Evolutionary conservation across 2,113 vertebrate genomes (phyloP).

Genomic region (Conger conger): DNA sequence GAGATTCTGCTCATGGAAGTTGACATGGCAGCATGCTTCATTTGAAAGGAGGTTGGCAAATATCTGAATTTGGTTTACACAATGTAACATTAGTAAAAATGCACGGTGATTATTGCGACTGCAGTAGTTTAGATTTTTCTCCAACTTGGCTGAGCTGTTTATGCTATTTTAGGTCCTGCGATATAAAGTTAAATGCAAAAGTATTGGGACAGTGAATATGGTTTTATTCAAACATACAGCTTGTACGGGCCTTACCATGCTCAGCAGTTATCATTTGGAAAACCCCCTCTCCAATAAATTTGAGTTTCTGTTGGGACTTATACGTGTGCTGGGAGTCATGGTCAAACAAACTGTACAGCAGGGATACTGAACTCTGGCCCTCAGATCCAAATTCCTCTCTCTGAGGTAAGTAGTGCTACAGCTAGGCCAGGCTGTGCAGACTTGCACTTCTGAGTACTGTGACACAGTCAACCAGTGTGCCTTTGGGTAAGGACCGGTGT

Average conservation of each 20-base stretch:
- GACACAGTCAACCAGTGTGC: too few relatives aligned
- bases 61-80: neutral
- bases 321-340: neutral
- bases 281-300: neutral
- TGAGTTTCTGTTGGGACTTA: neutral
- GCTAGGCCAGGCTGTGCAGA: conserved; percentile 50
- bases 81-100: neutral
- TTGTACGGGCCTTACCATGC: neutral
- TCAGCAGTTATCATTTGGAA: neutral
- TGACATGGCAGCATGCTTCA: neutral
- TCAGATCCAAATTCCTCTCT: too few relatives aligned
- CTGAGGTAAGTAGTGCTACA: too few relatives aligned
- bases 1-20: neutral
- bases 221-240: too few relatives aligned
- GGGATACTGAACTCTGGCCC: too few relatives aligned
- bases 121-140: too few relatives aligned
- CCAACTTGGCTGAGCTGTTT: conserved; percentile 6
- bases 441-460: conserved; percentile 56
- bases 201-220: too few relatives aligned
- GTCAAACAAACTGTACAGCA: neutral
- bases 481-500: too few relatives aligned
- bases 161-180: neutral
- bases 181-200: neutral
- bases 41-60: neutral
- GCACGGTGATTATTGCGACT: neutral